Evolutionary conservation across 2,797 vertebrate genomes (phyloP).

Genomic region (Rhinatrema bivittatum): DNA sequence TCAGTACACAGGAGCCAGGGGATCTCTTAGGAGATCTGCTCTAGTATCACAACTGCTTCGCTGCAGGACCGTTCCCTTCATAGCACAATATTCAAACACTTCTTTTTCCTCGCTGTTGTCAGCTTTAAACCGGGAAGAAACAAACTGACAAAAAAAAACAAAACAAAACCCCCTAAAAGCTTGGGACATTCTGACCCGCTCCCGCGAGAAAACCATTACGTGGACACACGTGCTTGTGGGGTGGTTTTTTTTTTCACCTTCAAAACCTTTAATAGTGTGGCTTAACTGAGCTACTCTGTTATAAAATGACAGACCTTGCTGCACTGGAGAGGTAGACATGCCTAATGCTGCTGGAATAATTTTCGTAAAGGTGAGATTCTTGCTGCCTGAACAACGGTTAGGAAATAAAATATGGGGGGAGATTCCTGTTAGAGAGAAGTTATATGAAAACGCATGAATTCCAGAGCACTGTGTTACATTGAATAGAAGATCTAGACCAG

Average conservation of each 20-base stretch:
- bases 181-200: conserved; percentile 20
- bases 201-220: not conserved
- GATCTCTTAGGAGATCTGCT: conserved; percentile 72
- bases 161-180: no score
- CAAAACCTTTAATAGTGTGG: conserved; percentile 1
- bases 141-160: no score
- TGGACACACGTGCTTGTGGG: not conserved
- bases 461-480: no score
- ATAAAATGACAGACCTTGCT: conserved; percentile 16
- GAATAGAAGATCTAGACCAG: no score
- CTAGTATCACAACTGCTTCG: conserved; percentile 70
- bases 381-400: no score
- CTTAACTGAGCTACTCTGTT: conserved; percentile 8
- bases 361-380: no score
- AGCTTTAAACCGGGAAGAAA: conserved; percentile 36
- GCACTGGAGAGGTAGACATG: conserved; percentile 20
- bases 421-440: no score
- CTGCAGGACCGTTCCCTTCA: conserved; percentile 68
- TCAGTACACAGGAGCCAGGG: conserved; percentile 71
- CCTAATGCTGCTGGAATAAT: conserved; percentile 29
- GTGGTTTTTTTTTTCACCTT: conserved; percentile 6
- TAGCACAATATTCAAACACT: conserved; percentile 68
- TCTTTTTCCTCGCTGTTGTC: conserved; percentile 41
- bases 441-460: no score
- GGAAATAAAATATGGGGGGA: no score